Base-by-base conservation (phyloP, 1,140 invertebrate species). In the Drosophila rhopaloa region DNA sequence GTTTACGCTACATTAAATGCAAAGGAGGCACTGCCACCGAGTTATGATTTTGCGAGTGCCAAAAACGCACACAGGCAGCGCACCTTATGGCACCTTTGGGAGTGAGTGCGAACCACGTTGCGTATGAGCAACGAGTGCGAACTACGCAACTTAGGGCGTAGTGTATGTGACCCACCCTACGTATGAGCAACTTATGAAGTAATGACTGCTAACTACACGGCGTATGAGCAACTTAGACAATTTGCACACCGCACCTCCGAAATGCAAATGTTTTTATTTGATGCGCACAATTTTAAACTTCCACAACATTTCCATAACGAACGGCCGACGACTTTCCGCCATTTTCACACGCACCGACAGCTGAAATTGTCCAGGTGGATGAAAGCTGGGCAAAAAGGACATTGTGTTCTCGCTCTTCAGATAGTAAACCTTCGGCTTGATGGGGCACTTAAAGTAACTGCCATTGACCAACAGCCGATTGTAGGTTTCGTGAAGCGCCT, bases 1-100 rank as follows among this genome's bases (percentile, higher is more conserved):
- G 68, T 84, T 88, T 84, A 88, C 84, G 84, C 84, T 88, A 90
- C 84, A 88, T 88, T 88, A 88, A 89, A 88, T 89, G 81, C 84
- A 81, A 88, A 79, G 59, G 65, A 73, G 74, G 70, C 62, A 85
- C 66, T 73, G 72, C 63, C 56, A 53, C 67, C 73, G 68, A 88
- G 84, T 89, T 88, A 88, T 89, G 84, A 89, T 88, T 89, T 89
- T 80, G 76, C 48, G 63, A 60, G 62, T 65, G 46, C 19, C 50
- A 27, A 50, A 50, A 65, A 43, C 73, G 60, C 58, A 24, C 62
- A 46, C 66, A 44, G 37, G 24, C 47, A 14, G 9, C 55, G 35
- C 57, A 51, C 43, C 67, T 86, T 84, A 88, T 65, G 84, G 56
- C 65, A 44, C 84, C 84, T 24, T 14, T 50, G 84, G 85, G 75